phyloP scores from a whole-genome alignment of 2,113 vertebrate genomes.

The Anthoscopus minutus region DNA sequence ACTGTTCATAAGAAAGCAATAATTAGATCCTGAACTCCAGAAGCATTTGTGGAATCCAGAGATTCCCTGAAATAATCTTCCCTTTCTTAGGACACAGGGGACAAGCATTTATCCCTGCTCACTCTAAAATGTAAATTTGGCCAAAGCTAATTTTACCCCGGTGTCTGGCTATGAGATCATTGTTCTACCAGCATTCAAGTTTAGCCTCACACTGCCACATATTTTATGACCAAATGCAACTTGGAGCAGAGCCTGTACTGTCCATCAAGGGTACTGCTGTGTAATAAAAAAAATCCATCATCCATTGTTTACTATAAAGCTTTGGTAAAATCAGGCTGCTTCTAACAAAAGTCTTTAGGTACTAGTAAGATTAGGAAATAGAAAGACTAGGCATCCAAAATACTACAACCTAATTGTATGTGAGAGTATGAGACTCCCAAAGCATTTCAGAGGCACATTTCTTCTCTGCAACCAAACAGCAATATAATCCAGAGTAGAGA shows the following conservation, averaged over 20 bases:
- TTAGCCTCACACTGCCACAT: background rate
- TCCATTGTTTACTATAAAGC: background rate
- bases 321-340: background rate
- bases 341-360: background rate
- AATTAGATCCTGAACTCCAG: background rate
- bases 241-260: background rate
- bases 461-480: background rate
- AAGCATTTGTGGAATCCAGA: constrained; percentile 16
- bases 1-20: background rate
- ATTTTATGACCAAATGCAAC: constrained; percentile 10
- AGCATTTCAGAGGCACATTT: background rate
- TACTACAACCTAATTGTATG: background rate
- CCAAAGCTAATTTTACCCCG: constrained; percentile 18
- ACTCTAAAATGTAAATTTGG: constrained; percentile 20
- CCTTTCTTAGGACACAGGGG: background rate
- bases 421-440: background rate
- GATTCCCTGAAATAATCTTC: constrained; percentile 6
- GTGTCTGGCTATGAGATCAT: background rate
- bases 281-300: background rate
- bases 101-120: background rate
- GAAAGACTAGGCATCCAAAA: background rate
- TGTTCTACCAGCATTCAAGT: constrained; percentile 7
- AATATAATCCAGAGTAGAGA: background rate
- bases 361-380: background rate
- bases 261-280: background rate